phyloP scores from a whole-genome alignment of 2,888 invertebrate genomes.

The Seira musarum region DNA sequence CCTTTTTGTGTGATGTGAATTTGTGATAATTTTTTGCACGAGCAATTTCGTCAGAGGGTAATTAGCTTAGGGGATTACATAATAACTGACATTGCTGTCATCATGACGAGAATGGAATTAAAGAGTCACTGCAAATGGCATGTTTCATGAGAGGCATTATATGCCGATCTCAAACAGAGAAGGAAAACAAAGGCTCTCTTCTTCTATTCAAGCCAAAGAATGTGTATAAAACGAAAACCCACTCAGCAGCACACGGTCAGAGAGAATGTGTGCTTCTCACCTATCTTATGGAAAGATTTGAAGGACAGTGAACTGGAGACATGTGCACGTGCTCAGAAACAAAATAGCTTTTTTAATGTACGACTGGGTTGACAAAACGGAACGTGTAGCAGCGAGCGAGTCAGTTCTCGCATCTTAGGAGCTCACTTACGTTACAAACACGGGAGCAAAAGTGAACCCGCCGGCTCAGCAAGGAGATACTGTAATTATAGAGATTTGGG shows the following conservation, averaged over 20 bases:
- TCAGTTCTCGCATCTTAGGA: neutral
- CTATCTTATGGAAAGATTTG: neutral
- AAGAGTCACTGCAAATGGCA: too few relatives aligned
- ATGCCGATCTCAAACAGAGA: neutral
- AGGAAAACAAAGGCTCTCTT: neutral
- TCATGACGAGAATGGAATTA: too few relatives aligned
- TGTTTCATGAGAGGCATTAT: too few relatives aligned
- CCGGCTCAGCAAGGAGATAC: too few relatives aligned
- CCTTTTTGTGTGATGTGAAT: neutral
- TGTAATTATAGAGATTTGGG: too few relatives aligned
- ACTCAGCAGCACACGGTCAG: too few relatives aligned
- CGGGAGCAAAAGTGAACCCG: neutral
- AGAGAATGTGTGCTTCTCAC: too few relatives aligned
- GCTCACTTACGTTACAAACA: neutral
- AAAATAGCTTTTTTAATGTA: constrained; percentile 8
- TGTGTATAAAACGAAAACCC: neutral
- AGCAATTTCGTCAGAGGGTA: neutral
- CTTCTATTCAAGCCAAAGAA: neutral
- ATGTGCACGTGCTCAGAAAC: constrained; percentile 13
- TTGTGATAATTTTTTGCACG: constrained; percentile 7
- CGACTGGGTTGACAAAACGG: constrained; percentile 3
- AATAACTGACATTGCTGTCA: neutral
- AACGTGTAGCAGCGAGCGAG: neutral
- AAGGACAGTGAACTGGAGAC: constrained; percentile 12
- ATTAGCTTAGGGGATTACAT: constrained; percentile 5